Conservation (phyloP, 2,888 invertebrate species). For the Aphidoletes aphidimyza region DNA sequence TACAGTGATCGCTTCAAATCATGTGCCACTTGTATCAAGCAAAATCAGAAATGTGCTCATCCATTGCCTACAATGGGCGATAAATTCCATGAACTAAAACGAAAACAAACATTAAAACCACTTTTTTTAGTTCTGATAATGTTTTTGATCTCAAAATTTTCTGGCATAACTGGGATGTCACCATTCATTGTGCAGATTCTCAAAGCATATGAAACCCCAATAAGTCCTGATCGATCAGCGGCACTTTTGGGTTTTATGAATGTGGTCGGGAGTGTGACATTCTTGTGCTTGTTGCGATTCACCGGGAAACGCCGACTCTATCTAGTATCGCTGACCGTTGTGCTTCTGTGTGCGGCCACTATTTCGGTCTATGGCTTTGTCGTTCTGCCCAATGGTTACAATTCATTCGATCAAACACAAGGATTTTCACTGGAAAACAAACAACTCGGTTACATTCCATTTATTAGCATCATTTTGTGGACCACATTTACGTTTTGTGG, state of each 20-base stretch:
- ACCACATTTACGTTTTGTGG: not conserved
- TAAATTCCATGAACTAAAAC: slow-evolving; percentile 64
- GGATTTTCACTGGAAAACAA: not conserved
- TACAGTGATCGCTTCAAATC: slow-evolving; percentile 58
- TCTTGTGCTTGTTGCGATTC: not conserved
- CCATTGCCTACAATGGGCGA: slow-evolving; percentile 61
- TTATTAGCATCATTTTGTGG: slow-evolving; percentile 1
- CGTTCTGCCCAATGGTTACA: not conserved
- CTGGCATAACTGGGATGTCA: slow-evolving; percentile 68
- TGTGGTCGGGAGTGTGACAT: slow-evolving; percentile 68
- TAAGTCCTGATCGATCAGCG: slow-evolving; percentile 67
- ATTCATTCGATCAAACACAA: slow-evolving; percentile 15
- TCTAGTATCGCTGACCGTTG: not conserved
- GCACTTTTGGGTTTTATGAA: slow-evolving; percentile 61
- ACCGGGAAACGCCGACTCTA: not conserved
- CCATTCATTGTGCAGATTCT: slow-evolving; percentile 71
- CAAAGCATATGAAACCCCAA: slow-evolving; percentile 63
- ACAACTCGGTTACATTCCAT: not conserved
- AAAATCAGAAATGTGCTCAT: slow-evolving; percentile 59
- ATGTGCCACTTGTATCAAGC: slow-evolving; percentile 58
- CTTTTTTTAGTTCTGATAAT: slow-evolving; percentile 68
- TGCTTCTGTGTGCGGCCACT: not conserved
- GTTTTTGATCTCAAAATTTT: slow-evolving; percentile 69
- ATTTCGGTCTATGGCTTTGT: not conserved
- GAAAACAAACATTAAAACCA: slow-evolving; percentile 69